Evolutionary conservation across 2,888 invertebrate species (phyloP).

Genomic region (Cyaniris semiargus): DNA sequence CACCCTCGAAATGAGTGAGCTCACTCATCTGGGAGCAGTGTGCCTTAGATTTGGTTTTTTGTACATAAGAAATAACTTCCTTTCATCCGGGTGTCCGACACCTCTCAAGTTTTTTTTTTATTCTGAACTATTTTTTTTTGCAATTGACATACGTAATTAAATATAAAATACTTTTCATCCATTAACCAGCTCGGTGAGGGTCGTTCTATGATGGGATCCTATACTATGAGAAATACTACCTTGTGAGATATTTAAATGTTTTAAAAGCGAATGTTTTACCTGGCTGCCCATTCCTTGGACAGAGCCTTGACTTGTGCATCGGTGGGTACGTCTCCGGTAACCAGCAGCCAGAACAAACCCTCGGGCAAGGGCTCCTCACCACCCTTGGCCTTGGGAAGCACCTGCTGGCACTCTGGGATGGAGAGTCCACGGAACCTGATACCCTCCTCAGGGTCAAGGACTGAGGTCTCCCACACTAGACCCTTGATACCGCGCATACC

Average conservation of each 20-base stretch:
- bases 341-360: conserved; percentile 89
- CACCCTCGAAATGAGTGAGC: too few relatives aligned
- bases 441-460: conserved; percentile 96
- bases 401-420: conserved; percentile 89
- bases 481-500: conserved; percentile 98
- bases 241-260: background rate
- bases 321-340: conserved; percentile 87
- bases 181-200: too few relatives aligned
- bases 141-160: too few relatives aligned
- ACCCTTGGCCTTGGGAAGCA: conserved; percentile 85
- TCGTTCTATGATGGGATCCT: too few relatives aligned
- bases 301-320: conserved; percentile 85
- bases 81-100: too few relatives aligned
- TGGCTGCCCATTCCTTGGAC: conserved; percentile 90
- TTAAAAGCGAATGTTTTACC: conserved; percentile 49
- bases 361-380: conserved; percentile 88
- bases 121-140: too few relatives aligned
- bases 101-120: too few relatives aligned
- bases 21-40: too few relatives aligned
- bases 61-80: too few relatives aligned
- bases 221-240: background rate
- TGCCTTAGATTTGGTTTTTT: too few relatives aligned
- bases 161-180: too few relatives aligned
- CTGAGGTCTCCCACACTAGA: conserved; percentile 96
- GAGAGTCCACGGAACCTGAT: conserved; percentile 96